Evolutionary conservation across 2,888 invertebrate species (phyloP).

Genomic region (Lasioglossum marginatum): DNA sequence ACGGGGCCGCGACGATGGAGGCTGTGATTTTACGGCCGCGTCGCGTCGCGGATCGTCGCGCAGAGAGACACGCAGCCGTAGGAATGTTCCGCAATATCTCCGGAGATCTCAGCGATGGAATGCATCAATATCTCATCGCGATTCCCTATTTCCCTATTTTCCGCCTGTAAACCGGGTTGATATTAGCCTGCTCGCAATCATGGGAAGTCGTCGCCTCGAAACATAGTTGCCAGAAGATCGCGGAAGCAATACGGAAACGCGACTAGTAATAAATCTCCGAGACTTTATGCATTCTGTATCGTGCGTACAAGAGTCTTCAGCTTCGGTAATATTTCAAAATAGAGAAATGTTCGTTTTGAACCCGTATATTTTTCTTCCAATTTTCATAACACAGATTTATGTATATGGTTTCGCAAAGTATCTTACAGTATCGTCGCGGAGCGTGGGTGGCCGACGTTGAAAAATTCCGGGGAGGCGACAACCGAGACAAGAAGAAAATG

Average conservation of each 20-base stretch:
- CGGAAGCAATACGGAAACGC: constrained; percentile 15
- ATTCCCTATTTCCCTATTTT: constrained; percentile 26
- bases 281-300: neutral
- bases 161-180: constrained; percentile 13
- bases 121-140: constrained; percentile 26
- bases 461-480: neutral
- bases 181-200: constrained; percentile 4
- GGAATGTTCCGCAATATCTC: constrained; percentile 12
- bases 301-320: neutral
- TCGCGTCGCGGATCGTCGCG: neutral
- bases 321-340: neutral
- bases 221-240: neutral
- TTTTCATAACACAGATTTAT: neutral
- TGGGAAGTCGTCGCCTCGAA: neutral
- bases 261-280: neutral
- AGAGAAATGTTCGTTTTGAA: neutral
- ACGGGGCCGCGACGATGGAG: neutral
- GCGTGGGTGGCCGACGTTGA: neutral
- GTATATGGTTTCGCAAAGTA: neutral
- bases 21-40: neutral
- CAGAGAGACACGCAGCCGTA: constrained; percentile 4
- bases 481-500: neutral
- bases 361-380: too few relatives aligned
- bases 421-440: neutral
- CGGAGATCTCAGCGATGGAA: constrained; percentile 20